Evolutionary conservation across 2,888 invertebrate species (phyloP).

Genomic region (Stegophylla sp.): DNA sequence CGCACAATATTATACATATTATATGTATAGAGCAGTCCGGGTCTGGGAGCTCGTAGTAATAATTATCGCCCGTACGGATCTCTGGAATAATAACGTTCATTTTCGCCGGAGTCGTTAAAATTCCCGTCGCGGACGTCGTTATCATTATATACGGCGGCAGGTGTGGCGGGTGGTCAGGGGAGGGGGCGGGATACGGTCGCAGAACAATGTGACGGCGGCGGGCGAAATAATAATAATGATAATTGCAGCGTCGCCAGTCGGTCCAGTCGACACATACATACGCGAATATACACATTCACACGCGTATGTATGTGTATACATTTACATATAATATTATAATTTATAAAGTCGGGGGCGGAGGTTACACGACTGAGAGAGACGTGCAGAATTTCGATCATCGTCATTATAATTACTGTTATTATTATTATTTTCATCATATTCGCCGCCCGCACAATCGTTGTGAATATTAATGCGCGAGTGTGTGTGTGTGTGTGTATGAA

Average conservation of each 20-base stretch:
- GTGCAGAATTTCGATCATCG: constrained; percentile 3
- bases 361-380: not conserved
- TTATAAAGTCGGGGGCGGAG: constrained; percentile 1
- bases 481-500: not conserved
- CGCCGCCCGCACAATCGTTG: not conserved
- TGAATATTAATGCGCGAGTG: not conserved
- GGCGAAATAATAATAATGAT: constrained; percentile 9
- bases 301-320: not conserved
- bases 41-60: not conserved
- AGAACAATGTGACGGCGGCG: not conserved
- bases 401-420: constrained; percentile 35
- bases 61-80: not conserved
- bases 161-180: not conserved
- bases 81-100: not conserved
- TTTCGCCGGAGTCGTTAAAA: constrained; percentile 51
- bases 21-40: not conserved
- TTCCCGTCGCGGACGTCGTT: constrained; percentile 38
- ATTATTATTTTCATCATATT: not conserved
- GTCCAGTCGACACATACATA: not conserved
- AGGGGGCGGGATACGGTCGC: not conserved
- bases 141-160: no score
- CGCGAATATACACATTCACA: not conserved
- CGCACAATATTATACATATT: not conserved
- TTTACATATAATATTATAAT: not conserved
- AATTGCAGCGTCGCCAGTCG: constrained; percentile 4